Base-by-base conservation (phyloP, 2,888 invertebrate species). In the Watsonalla cultraria region DNA sequence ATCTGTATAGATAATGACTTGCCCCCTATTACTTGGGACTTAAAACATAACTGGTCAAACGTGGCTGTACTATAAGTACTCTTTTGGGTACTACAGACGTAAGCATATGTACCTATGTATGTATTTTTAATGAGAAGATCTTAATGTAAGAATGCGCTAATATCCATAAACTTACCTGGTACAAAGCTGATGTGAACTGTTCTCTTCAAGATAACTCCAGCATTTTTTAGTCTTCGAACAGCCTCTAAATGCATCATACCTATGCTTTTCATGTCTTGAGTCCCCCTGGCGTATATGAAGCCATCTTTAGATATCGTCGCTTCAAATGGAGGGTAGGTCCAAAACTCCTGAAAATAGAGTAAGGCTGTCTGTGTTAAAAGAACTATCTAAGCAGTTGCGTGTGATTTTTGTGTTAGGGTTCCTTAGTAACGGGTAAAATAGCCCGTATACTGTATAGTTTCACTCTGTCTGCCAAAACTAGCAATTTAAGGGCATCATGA, bases 251-350 rank as follows among this genome's bases (percentile, higher is more conserved):
- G 93, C 80, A 94, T 93, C 70, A 94, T 93, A 0, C 93, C 94
- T n/a, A 94, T 92, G 67, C 92, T 91, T 78, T 95, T 96, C 96
- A 96, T 96, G 72, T 97, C 97, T 82, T 96, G 96, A 0, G 95
- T 84, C 0, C 97, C 97, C 58, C 97, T 90, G 0, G 94, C 97
- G 81, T 93, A 97, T 62, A 97, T 96, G 67, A 95, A 93, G 0
- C 97, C 98, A 54, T 95, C 91, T 0, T 93, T 93, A 63, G 96
- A 94, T 72, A 97, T 94, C 49, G 94, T 92, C 0, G 97, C 98
- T 52, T 91, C 93, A 79, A 98, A 98, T 0, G 98, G 98, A 34
- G 95, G 95, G 78, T 96, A 90, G 0, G 92, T 95, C 98, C 98
- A 98, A 68, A 94, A 92, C 48, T 97, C 96, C 96, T 96, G 64